Conservation (phyloP, 2,113 vertebrate species). For the Leucosticte australis region DNA sequence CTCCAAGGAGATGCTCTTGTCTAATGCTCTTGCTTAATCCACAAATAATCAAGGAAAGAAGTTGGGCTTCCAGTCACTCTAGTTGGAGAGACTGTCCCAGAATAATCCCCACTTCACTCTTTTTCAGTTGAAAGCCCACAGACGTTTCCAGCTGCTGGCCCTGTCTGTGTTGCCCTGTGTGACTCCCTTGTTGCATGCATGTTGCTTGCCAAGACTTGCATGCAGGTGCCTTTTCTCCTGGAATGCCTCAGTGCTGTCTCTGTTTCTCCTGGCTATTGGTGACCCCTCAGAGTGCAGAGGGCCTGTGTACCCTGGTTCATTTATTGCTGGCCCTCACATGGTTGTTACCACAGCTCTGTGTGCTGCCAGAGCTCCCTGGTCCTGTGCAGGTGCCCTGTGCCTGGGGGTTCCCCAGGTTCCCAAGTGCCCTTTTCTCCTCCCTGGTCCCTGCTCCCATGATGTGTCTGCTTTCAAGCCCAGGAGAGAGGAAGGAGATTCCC, state of each 20-base stretch:
- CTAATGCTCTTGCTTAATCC: neutral
- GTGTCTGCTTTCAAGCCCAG: neutral
- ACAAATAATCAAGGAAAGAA: neutral
- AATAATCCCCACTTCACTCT: neutral
- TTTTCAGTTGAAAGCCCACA: neutral
- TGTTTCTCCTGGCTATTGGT: neutral
- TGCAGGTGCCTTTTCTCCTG: neutral
- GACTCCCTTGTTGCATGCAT: neutral
- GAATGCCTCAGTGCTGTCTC: neutral
- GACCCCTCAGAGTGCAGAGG: neutral
- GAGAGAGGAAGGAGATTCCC: neutral
- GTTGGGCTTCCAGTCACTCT: neutral
- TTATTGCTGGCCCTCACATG: neutral
- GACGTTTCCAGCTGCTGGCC: neutral
- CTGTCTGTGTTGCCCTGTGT: neutral
- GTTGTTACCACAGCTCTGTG: neutral
- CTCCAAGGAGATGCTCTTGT: too few species aligned
- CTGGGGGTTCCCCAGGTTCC: neutral
- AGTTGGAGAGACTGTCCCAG: neutral
- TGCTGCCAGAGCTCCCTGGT: neutral
- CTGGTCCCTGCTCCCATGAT: neutral
- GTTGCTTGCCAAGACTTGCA: neutral
- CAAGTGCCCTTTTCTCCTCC: fast-evolving
- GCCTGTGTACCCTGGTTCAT: neutral
- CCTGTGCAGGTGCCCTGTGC: neutral